phyloP scores from a whole-genome alignment of 2,797 vertebrate species.

The Micropoecilia bifurca region DNA sequence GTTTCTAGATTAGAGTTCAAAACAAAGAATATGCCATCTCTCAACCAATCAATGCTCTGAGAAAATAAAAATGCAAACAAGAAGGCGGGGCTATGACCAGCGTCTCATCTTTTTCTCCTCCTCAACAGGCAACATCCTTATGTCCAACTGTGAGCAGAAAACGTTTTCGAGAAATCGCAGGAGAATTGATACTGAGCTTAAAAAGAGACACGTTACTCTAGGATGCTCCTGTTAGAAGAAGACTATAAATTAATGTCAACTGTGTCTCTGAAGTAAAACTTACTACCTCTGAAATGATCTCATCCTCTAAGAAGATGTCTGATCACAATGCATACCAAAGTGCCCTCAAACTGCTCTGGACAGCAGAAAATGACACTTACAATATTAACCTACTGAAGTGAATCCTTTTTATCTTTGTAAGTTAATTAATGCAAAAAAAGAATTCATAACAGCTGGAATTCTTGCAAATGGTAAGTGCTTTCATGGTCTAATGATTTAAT shows the following conservation, averaged over 20 bases:
- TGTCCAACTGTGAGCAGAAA: background rate
- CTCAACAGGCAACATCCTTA: background rate
- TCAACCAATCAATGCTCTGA: background rate
- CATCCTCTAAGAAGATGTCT: background rate
- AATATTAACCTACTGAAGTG: background rate
- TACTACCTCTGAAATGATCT: background rate
- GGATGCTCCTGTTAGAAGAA: background rate
- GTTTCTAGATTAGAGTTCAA: background rate
- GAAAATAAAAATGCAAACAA: background rate
- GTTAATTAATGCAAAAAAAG: background rate
- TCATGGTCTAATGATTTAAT: background rate
- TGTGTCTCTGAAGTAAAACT: background rate
- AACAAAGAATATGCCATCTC: background rate
- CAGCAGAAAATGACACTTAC: background rate
- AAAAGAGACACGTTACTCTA: background rate
- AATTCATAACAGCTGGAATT: background rate
- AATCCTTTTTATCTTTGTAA: background rate
- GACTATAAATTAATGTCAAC: background rate
- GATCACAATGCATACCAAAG: background rate
- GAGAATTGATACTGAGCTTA: background rate
- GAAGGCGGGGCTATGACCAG: background rate
- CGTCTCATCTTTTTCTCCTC: background rate
- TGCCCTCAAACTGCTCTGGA: background rate
- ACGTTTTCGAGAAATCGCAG: background rate
- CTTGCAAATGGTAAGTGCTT: background rate